Evolutionary conservation across 2,113 vertebrate species (phyloP), one percentile per base, ranked within the genome.

Genomic region (Eclectus roratus): DNA sequence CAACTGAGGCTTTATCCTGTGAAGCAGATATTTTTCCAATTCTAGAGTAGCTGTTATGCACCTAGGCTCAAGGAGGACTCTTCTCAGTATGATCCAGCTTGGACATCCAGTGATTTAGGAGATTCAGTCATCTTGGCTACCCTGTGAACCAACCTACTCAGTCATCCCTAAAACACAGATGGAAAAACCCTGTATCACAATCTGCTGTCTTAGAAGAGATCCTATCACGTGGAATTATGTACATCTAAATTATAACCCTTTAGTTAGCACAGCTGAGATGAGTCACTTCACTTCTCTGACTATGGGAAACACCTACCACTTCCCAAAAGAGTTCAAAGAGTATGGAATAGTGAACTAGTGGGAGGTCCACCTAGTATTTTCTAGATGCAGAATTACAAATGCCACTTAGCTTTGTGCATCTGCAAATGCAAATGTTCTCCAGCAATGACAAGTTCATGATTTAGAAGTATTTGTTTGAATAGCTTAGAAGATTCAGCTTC

Each of bases 141-240:
- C 66, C 74, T 89, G 44, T 44, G 89, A 97, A 91, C 77, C 55
- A 69, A 66, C 33, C 68, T 66, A 69, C 25, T 74, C 70, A 91
- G 63, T 56, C 84, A 92, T 65, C 58, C 81, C 80, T 89, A 85
- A 87, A 95, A 31, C 56, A 84, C 74, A 70, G 84, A 95, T 73
- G 84, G 87, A 93, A 78, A 31, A 85, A 87, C 49, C 43, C 78
- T 82, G 65, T 41, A 81, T 79, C 86, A 81, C 94, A 94, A 52
- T 79, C 91, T 93, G 91, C 87, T 91, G 61, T 17, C 84, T 91
- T 96, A 91, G 87, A 97, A 94, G 52, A 50, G 70, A 87, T 82
- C 65, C 89, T 47, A 33, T 91, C 86, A 74, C 15, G 0, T 53
- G 76, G 69, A 76, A 76, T 74, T 50, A 89, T 10, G 43, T 5